Evolutionary conservation across 2,888 invertebrate species (phyloP).

Genomic region (Dione vanillae): DNA sequence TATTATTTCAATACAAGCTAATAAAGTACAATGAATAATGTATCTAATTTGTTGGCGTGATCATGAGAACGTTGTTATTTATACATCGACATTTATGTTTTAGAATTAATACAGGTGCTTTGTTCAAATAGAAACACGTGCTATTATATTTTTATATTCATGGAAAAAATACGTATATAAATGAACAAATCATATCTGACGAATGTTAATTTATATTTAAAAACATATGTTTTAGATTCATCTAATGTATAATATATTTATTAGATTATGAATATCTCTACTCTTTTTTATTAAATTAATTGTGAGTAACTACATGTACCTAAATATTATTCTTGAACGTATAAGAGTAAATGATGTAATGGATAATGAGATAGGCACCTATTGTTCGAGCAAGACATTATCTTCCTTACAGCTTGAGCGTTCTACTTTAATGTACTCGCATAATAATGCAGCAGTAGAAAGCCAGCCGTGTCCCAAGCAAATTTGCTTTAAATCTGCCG

Average conservation of each 20-base stretch:
- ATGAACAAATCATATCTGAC: too few relatives aligned
- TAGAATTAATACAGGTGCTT: slow-evolving; percentile 2
- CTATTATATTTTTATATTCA: too few relatives aligned
- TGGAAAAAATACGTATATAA: too few relatives aligned
- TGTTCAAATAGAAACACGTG: too few relatives aligned
- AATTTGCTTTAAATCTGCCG: slow-evolving; percentile 47
- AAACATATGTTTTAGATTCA: too few relatives aligned
- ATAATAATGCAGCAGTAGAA: slow-evolving; percentile 48
- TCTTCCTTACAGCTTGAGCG: slow-evolving; percentile 40
- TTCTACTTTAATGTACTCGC: slow-evolving; percentile 44
- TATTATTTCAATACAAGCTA: slow-evolving; percentile 62
- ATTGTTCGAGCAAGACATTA: slow-evolving; percentile 40
- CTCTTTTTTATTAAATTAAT: too few relatives aligned
- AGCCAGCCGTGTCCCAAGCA: slow-evolving; percentile 45
- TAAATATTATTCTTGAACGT: background rate
- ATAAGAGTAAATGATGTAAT: slow-evolving; percentile 27
- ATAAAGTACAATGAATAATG: slow-evolving; percentile 56
- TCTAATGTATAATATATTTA: too few relatives aligned
- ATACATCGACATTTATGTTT: slow-evolving; percentile 7
- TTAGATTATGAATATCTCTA: too few relatives aligned
- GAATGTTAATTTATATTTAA: too few relatives aligned
- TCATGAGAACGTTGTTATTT: slow-evolving; percentile 21
- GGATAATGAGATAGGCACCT: slow-evolving; percentile 37
- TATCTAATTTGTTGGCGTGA: slow-evolving; percentile 56
- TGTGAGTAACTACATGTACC: background rate